Percentiles rank a stretch among this genome's conserved stretches.
These are phyloP conservation scores for Priocnemis perturbator DNA, from an alignment of 2,888 invertebrate genomes.

Conservation along the genomic window DNA sequence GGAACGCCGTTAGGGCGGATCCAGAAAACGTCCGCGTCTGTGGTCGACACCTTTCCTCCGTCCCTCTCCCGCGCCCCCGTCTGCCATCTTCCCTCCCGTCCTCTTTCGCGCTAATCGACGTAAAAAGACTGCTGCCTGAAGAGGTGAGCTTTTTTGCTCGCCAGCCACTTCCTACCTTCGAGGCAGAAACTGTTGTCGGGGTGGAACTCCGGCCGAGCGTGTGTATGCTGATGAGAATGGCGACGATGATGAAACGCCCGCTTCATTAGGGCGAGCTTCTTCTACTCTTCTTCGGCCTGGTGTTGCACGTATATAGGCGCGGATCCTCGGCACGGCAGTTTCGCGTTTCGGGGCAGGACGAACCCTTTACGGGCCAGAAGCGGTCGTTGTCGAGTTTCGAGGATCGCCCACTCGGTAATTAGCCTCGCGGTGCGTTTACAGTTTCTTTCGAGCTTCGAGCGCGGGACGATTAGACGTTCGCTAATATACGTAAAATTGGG, in stretches of 20 bases:
- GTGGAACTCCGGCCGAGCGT: too few species aligned
- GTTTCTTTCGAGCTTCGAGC: too few species aligned
- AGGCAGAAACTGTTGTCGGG: neutral
- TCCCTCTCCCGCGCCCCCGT: neutral
- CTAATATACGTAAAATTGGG: too few species aligned
- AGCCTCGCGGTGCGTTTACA: too few species aligned
- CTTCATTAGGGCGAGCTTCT: too few species aligned
- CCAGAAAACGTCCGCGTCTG: conserved; percentile 68
- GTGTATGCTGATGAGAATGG: conserved; percentile 14
- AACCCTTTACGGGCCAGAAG: too few species aligned
- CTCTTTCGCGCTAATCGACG: conserved; percentile 52
- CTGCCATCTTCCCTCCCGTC: conserved; percentile 20
- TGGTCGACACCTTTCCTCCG: conserved; percentile 62
- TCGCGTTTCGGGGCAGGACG: too few species aligned
- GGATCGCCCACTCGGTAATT: too few species aligned
- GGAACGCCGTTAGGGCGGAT: conserved; percentile 74
- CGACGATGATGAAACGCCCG: too few species aligned
- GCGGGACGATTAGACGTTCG: too few species aligned
- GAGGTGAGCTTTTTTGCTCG: conserved; percentile 28
- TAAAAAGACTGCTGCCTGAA: conserved; percentile 52
- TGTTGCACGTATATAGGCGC: neutral
- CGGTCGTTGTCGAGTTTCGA: too few species aligned
- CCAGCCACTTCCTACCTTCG: conserved; percentile 7
- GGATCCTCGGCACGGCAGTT: too few species aligned
- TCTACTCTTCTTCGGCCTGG: neutral